Evolutionary conservation across 2,888 invertebrate species (phyloP).

Genomic region (Drosophila tanythrix): DNA sequence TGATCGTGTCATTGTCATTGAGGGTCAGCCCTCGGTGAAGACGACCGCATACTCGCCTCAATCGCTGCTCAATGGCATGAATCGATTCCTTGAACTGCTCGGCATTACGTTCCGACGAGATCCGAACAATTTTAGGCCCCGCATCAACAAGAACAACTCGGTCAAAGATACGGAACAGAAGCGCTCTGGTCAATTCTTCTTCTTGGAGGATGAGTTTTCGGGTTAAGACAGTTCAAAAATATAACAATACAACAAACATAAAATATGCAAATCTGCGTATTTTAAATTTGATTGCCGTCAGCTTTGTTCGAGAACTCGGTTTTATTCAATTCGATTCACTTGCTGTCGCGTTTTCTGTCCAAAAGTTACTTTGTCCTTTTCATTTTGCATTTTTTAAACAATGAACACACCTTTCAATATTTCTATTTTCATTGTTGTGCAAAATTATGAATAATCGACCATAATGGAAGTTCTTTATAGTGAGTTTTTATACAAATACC

Average conservation of each 20-base stretch:
- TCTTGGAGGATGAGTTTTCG: constrained; percentile 92
- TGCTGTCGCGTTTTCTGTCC: constrained; percentile 33
- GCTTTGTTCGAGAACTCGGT: constrained; percentile 35
- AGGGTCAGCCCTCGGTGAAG: constrained; percentile 95
- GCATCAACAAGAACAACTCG: constrained; percentile 98
- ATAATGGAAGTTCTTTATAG: constrained; percentile 48
- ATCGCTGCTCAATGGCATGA: constrained; percentile 98
- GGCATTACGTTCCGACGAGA: constrained; percentile 99
- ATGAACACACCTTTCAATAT: constrained; percentile 44
- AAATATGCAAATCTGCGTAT: constrained; percentile 28
- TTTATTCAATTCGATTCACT: constrained; percentile 35
- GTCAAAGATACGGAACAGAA: constrained; percentile 99
- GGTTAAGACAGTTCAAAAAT: constrained; percentile 32
- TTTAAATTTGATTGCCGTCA: constrained; percentile 51
- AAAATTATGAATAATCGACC: constrained; percentile 48
- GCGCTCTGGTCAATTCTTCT: constrained; percentile 98
- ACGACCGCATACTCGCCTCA: constrained; percentile 97
- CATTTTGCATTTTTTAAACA: constrained; percentile 56
- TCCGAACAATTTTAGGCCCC: constrained; percentile 98
- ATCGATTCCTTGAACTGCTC: constrained; percentile 96
- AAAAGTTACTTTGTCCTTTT: constrained; percentile 34
- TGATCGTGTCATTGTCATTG: constrained; percentile 99
- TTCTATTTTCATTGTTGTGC: constrained; percentile 66
- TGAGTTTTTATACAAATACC: constrained; percentile 63
- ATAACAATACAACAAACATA: constrained; percentile 5